phyloP scores from a whole-genome alignment of 2,888 invertebrate species.

The Ectemnius lituratus region DNA sequence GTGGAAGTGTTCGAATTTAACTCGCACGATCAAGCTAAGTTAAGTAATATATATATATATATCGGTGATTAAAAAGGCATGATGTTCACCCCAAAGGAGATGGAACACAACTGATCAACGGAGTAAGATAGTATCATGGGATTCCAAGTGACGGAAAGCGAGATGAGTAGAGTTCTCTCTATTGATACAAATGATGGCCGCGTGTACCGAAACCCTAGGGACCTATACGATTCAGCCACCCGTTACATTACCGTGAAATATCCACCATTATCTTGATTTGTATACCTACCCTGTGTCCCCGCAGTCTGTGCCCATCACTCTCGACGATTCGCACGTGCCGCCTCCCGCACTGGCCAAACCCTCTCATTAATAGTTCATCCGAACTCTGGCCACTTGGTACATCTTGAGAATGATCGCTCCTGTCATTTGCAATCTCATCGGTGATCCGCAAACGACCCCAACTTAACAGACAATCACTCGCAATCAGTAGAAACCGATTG shows the following conservation, averaged over 20 bases:
- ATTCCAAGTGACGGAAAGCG: conserved; percentile 1
- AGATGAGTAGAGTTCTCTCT: conserved; percentile 44
- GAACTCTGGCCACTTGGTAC: conserved; percentile 53
- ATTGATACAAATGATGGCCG: conserved; percentile 70
- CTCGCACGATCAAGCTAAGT: too few species aligned
- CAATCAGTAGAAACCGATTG: too few species aligned
- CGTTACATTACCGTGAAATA: conserved; percentile 75
- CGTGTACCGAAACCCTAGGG: conserved; percentile 62
- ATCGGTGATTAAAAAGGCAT: conserved; percentile 1
- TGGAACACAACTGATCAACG: not conserved
- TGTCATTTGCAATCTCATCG: conserved; percentile 37
- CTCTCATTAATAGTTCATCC: conserved; percentile 58
- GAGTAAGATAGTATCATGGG: not conserved
- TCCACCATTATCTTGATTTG: conserved; percentile 76
- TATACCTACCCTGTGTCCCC: conserved; percentile 55
- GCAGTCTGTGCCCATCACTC: conserved; percentile 38
- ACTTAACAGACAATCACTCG: too few species aligned
- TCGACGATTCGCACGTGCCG: conserved; percentile 31
- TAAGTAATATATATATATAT: not conserved
- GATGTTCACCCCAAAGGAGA: not conserved
- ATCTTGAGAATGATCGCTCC: conserved; percentile 31
- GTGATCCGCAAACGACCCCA: too few species aligned
- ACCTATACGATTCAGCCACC: conserved; percentile 69
- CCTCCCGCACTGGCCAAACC: not conserved
- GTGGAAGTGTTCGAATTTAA: too few species aligned